Evolutionary conservation across 2,888 invertebrate genomes (phyloP).

Genomic region (Leucozona laternaria): DNA sequence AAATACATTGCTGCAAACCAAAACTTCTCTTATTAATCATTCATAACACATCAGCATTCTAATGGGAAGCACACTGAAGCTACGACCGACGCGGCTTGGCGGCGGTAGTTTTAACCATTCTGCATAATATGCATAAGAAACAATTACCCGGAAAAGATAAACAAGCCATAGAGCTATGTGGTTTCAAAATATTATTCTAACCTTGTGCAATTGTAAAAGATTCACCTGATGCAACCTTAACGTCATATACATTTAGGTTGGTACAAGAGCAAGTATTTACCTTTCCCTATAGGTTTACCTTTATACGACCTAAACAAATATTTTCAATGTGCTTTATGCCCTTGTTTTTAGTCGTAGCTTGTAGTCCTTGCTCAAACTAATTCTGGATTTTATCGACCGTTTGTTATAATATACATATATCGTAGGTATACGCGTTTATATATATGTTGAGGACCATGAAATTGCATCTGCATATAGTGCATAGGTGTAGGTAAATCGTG

Average conservation of each 20-base stretch:
- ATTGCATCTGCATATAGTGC: constrained; percentile 28
- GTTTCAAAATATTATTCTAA: constrained; percentile 44
- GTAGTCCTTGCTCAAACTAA: constrained; percentile 32
- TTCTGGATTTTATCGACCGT: constrained; percentile 47
- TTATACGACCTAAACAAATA: constrained; percentile 38
- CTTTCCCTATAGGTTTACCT: neutral
- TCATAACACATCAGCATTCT: constrained; percentile 41
- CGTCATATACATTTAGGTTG: neutral
- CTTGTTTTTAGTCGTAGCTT: neutral
- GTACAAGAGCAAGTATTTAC: constrained; percentile 8
- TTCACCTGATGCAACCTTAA: constrained; percentile 36
- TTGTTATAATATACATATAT: neutral
- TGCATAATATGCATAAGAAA: constrained; percentile 31
- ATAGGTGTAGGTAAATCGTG: too few relatives aligned
- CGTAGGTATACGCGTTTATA: neutral
- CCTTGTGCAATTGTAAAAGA: constrained; percentile 34
- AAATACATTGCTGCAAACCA: too few relatives aligned
- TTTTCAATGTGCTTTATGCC: constrained; percentile 33
- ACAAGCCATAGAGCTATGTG: constrained; percentile 11
- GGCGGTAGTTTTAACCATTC: too few relatives aligned
- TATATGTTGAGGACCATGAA: neutral
- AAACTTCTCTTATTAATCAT: too few relatives aligned
- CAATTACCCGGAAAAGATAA: constrained; percentile 55
- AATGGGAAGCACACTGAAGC: neutral
- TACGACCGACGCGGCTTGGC: too few relatives aligned